Conservation (phyloP, 2,797 vertebrate species). For the Micromesistius poutassou region DNA sequence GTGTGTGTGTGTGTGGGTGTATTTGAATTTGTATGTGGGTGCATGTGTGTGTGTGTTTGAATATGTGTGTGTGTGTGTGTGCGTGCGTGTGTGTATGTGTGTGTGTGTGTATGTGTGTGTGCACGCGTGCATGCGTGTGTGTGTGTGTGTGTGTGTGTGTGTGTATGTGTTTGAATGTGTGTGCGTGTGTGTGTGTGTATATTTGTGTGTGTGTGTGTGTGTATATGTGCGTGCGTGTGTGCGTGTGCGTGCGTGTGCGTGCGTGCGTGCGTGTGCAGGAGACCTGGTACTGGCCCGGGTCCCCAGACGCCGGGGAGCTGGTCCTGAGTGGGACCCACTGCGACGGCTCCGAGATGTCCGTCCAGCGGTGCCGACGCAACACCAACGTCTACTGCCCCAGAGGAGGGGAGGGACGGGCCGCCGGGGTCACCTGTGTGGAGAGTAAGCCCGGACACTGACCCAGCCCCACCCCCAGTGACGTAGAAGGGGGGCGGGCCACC, state of each 20-base stretch:
- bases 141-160: too few relatives aligned
- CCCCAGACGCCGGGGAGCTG: constrained; percentile 69
- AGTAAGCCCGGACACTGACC: constrained; percentile 70
- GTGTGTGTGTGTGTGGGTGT: not conserved
- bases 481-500: too few relatives aligned
- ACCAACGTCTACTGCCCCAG: constrained; percentile 84
- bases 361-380: constrained; percentile 87
- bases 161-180: too few relatives aligned
- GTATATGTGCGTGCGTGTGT: too few relatives aligned
- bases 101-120: constrained; percentile 8
- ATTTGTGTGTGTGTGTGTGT: too few relatives aligned
- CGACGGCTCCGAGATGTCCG: constrained; percentile 80
- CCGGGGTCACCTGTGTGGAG: constrained; percentile 85
- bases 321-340: constrained; percentile 87
- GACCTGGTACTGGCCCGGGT: constrained; percentile 91
- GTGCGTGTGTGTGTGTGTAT: too few relatives aligned
- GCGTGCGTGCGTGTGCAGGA: constrained; percentile 71
- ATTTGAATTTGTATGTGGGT: not conserved
- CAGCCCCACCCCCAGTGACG: too few relatives aligned
- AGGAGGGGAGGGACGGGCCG: constrained; percentile 77
- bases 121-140: too few relatives aligned
- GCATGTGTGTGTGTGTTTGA: too few relatives aligned
- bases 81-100: not conserved
- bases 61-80: too few relatives aligned
- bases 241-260: not conserved